These are phyloP conservation scores for Rambutsinella grinnellia DNA, from an alignment of 2,888 invertebrate species.

Conservation along the genomic window DNA sequence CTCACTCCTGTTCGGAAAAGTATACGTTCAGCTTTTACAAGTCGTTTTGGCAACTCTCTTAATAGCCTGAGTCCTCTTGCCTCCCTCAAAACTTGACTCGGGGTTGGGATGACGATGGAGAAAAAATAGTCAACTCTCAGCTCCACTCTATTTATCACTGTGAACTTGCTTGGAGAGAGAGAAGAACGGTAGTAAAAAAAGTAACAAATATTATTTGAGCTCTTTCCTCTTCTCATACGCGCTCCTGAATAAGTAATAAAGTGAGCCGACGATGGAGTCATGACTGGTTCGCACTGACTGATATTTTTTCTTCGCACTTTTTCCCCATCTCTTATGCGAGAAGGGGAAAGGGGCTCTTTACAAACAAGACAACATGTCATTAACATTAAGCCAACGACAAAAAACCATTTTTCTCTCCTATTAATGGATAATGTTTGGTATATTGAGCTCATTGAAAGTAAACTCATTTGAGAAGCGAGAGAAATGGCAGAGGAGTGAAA, in stretches of 20 bases:
- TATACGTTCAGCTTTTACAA: conserved; percentile 42
- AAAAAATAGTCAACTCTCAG: background rate
- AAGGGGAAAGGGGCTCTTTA: conserved; percentile 36
- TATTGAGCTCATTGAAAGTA: background rate
- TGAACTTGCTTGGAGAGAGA: too few relatives aligned
- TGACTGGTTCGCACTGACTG: conserved; percentile 38
- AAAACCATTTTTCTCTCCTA: conserved; percentile 13
- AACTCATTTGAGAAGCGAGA: conserved; percentile 3
- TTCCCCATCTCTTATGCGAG: background rate
- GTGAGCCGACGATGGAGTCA: conserved; percentile 53
- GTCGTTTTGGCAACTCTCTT: conserved; percentile 50
- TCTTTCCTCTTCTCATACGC: conserved; percentile 27
- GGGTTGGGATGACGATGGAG: conserved; percentile 1
- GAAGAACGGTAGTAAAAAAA: background rate
- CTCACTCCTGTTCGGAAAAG: background rate
- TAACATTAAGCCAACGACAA: conserved; percentile 5
- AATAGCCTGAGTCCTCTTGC: conserved; percentile 36
- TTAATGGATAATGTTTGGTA: conserved; percentile 46
- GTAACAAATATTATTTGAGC: background rate
- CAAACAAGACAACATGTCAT: conserved; percentile 57
- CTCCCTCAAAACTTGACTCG: background rate
- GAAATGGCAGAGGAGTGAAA: background rate
- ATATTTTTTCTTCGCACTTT: conserved; percentile 17
- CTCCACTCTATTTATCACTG: conserved; percentile 24
- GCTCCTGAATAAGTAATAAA: conserved; percentile 57